Conservation (phyloP, 1,140 invertebrate genomes). For the Microplitis demolitor region DNA sequence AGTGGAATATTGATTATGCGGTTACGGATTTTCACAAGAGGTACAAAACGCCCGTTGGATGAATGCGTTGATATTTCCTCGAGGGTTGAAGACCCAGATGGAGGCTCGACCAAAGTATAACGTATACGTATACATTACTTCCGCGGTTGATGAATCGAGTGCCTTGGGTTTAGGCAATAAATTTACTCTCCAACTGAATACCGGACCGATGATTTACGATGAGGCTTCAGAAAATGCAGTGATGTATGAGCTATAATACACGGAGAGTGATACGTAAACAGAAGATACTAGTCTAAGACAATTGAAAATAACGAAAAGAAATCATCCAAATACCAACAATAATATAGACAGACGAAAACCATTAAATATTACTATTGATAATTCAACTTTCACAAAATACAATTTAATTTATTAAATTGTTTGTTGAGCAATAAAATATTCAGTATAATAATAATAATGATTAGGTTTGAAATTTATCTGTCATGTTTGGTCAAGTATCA, state of each 20-base stretch:
- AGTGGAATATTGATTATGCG: constrained; percentile 13
- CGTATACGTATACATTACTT: background rate
- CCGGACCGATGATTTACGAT: constrained; percentile 42
- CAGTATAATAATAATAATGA: background rate
- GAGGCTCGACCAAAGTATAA: constrained; percentile 2
- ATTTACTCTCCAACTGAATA: constrained; percentile 39
- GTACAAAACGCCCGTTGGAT: background rate
- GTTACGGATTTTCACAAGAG: background rate
- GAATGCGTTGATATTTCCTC: constrained; percentile 17
- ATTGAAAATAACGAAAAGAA: background rate
- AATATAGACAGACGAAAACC: background rate
- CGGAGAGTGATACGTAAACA: background rate
- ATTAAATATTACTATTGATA: too few relatives aligned
- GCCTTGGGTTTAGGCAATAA: constrained; percentile 42
- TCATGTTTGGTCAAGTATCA: background rate
- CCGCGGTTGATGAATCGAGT: constrained; percentile 45
- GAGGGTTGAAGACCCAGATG: constrained; percentile 12
- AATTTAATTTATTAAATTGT: too few relatives aligned
- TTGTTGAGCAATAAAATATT: background rate
- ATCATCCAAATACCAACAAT: background rate
- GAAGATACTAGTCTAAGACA: constrained; percentile 8
- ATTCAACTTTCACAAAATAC: too few relatives aligned
- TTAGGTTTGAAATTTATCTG: background rate
- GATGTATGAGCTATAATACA: constrained; percentile 41
- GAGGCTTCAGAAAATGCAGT: constrained; percentile 42